Evolutionary conservation across 2,113 vertebrate species (phyloP), one percentile per base, ranked within the genome.

Genomic region (Colinus virginianus): DNA sequence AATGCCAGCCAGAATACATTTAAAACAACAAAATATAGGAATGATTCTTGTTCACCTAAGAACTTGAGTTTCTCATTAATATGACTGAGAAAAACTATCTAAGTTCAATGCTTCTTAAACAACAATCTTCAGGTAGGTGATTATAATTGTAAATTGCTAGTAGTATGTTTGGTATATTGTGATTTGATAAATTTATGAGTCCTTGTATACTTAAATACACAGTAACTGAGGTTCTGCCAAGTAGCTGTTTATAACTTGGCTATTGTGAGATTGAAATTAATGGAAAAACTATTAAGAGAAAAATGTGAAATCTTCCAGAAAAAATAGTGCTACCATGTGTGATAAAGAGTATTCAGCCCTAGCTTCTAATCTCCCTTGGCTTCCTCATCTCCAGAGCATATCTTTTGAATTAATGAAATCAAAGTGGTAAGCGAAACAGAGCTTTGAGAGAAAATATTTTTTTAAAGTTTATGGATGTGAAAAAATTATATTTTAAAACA

Each of bases 281-380:
- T 80, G 64, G 87, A 83, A 90, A 94, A 86, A 30, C 56, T 71
- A 40, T 83, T 67, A 77, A 45, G 45, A 66, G 22, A 77, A 90
- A 62, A 90, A 74, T 56, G 45, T 80, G 72, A 83, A 88, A 40
- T 86, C 46, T 80, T 86, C 61, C 51, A 84, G 85, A 83, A 80
- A 80, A 70, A 70, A 74, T 64, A 75, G 63, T 40, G 55, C 71
- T 78, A 5, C 61, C 14, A 5, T 23, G 46, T 71, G 66, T 51
- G 64, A 14, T 32, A 62, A 74, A 80, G 22, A 11, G 20, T 43
- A 51, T 9, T 43, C 56, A 75, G 46, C 38, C 42, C 53, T 28
- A 61, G 36, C 61, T 81, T 80, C 86, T 75, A 21, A 56, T 64
- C 11, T 70, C n/a, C 42, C 38, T 42, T 90, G 48, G 12, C 58